Conservation (phyloP, 2,797 vertebrate species). For the Clamator glandarius region DNA sequence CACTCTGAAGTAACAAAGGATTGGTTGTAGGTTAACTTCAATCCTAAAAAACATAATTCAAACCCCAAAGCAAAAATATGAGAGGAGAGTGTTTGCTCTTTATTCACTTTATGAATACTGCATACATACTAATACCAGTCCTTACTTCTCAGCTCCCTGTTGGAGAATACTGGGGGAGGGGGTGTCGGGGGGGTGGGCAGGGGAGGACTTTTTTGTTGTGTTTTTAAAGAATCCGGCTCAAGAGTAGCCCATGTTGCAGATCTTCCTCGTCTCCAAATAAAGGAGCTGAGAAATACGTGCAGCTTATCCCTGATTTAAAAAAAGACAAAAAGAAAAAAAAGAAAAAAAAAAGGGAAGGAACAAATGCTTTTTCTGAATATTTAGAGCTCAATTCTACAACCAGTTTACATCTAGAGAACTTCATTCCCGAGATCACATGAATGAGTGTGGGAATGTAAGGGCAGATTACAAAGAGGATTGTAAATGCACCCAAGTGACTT, state of each 20-base stretch:
- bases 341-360: not conserved
- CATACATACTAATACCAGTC: not conserved
- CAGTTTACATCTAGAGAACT: not conserved
- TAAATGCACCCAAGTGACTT: too few species aligned
- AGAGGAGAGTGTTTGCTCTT: not conserved
- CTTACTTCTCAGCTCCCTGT: not conserved
- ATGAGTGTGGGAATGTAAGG: not conserved
- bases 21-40: not conserved
- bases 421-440: not conserved
- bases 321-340: not conserved
- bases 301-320: not conserved
- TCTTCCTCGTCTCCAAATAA: not conserved
- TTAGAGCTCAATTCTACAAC: not conserved
- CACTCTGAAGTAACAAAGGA: not conserved
- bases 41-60: not conserved
- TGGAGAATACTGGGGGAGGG: not conserved
- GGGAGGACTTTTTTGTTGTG: not conserved
- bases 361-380: constrained; percentile 7
- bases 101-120: not conserved
- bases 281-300: not conserved
- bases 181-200: rapidly evolving
- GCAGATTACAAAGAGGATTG: too few species aligned
- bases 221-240: not conserved
- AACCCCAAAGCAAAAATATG: not conserved
- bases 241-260: not conserved